phyloP scores from a whole-genome alignment of 2,888 invertebrate genomes.

The Minunthozetes semirufus region DNA sequence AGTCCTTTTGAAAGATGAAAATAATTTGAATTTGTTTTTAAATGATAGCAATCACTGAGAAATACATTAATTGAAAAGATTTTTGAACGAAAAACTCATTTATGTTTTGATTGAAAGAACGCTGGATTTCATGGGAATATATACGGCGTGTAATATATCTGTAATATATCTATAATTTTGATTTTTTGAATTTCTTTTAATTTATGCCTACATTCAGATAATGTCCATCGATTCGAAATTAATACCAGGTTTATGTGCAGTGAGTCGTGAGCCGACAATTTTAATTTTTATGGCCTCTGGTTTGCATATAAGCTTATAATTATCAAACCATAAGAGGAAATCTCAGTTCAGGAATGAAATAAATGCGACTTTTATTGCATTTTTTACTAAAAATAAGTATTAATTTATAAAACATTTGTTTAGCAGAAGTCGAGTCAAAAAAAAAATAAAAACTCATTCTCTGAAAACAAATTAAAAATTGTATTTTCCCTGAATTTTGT shows the following conservation, averaged over 20 bases:
- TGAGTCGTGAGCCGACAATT: conserved; percentile 14
- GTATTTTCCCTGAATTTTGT: neutral
- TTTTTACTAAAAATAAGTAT: neutral
- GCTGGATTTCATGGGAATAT: no score
- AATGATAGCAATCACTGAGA: no score
- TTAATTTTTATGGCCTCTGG: conserved; percentile 16
- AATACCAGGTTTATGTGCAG: neutral
- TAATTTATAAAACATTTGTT: neutral
- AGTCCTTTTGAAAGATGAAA: no score
- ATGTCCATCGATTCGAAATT: neutral
- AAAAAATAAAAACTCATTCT: no score
- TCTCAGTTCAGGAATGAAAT: neutral
- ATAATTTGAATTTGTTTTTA: no score
- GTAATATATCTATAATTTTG: no score
- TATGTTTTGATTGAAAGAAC: no score
- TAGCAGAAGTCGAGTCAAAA: neutral
- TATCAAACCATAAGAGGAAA: conserved; percentile 12
- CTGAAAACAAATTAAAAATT: neutral
- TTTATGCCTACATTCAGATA: neutral
- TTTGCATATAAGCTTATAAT: conserved; percentile 15
- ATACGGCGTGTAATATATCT: no score
- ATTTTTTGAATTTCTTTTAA: neutral
- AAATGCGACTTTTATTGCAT: neutral
- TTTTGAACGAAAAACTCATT: no score
- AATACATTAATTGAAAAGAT: no score